phyloP scores from a whole-genome alignment of 1,140 invertebrate genomes.

The Medauroidea extradentata region DNA sequence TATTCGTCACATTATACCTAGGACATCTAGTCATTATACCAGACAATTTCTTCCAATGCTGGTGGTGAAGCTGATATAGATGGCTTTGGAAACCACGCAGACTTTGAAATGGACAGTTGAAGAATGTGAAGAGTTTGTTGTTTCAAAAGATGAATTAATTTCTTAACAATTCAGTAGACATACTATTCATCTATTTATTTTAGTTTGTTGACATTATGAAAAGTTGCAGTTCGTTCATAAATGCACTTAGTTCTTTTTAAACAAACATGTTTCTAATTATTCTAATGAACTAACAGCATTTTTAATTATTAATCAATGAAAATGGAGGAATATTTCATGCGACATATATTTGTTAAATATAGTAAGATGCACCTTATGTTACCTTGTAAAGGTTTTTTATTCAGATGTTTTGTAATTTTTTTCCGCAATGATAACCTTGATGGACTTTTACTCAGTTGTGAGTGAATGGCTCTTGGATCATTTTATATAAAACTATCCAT shows the following conservation, averaged over 20 bases:
- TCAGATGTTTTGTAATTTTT: neutral
- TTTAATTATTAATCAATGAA: neutral
- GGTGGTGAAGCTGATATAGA: neutral
- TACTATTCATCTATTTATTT: neutral
- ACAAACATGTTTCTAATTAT: neutral
- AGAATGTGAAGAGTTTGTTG: neutral
- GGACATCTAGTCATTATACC: neutral
- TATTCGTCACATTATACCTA: neutral
- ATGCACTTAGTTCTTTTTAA: neutral
- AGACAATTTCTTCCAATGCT: neutral
- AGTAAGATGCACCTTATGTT: neutral
- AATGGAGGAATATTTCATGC: neutral
- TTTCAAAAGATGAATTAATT: neutral
- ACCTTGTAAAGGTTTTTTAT: neutral
- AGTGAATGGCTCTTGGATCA: neutral
- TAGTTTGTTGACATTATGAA: neutral
- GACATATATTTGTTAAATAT: neutral
- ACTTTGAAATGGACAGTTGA: neutral
- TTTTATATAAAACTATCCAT: conserved; percentile 4
- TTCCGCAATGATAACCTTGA: neutral
- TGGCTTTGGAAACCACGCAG: neutral
- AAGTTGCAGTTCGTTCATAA: neutral
- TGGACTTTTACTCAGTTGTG: no score
- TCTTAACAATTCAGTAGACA: neutral
- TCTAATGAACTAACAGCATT: neutral